Base-by-base conservation (phyloP, 2,113 vertebrate species). In the Myxocyprinus asiaticus region DNA sequence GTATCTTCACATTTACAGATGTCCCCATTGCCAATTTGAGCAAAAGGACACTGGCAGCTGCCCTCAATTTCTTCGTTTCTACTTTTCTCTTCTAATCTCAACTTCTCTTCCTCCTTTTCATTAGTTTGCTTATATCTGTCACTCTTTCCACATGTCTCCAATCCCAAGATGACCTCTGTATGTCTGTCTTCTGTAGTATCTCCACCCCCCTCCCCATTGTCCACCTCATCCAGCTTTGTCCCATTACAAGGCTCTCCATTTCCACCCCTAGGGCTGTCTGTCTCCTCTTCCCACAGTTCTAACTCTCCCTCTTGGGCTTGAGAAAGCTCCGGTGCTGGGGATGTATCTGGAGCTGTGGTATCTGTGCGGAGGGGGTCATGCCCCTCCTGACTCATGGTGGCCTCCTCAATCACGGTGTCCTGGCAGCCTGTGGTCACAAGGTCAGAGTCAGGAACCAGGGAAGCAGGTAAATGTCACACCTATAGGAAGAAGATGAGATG, bases 331-430 rank as follows among this genome's bases (percentile, higher is more conserved):
- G 62, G 50, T 55, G 33, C 9, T 77, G n/a, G 77, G 62, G 71
- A 81, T 82, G 72, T 89, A 58, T 89, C 88, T 69, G 89, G 82
- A 76, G 88, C 81, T 85, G 88, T 81, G 83, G 86, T 85, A 83
- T 87, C 87, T 85, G 87, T 87, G 56, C 53, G 84, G 82, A 69
- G 86, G 89, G 90, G 90, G 85, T 85, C 84, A 64, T 85, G 86
- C 88, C 92, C 91, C 90, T 93, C 92, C 91, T 92, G 90, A 88
- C 91, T 92, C 93, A 94, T 94, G 90, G 84, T 90, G 89, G 68
- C 85, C 83, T 83, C 84, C 82, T 78, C 86, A 81, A 68, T 81
- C 58, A 78, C 58, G 11, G 50, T 61, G 62, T 56, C 59, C 4
- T 48, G 33, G 51, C 45, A 76, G 55, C 64, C 76, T 74, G 50